These are phyloP conservation scores for Etheostoma cragini DNA, from an alignment of 2,113 vertebrate species.

Conservation along the genomic window DNA sequence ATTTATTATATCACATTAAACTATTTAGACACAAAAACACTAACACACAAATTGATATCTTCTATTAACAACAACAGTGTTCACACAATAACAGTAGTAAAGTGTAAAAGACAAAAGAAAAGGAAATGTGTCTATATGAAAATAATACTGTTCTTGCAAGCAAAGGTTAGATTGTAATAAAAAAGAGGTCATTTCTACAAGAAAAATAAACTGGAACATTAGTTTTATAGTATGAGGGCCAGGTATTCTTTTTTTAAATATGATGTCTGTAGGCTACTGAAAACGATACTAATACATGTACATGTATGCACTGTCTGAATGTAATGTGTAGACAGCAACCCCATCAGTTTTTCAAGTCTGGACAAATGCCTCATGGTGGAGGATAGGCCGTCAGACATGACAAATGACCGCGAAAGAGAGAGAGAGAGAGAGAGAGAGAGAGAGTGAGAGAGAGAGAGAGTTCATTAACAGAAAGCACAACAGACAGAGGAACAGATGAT, in stretches of 20 bases:
- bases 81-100: too few relatives aligned
- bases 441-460: slow-evolving; percentile 19
- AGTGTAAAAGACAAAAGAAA: too few relatives aligned
- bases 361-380: slow-evolving; percentile 71
- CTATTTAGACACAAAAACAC: not conserved
- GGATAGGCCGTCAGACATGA: slow-evolving; percentile 62
- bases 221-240: too few relatives aligned
- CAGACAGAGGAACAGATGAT: slow-evolving; percentile 68
- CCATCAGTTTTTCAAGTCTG: slow-evolving; percentile 52
- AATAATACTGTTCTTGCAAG: too few relatives aligned
- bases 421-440: not conserved
- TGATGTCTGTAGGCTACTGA: too few relatives aligned
- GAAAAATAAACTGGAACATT: too few relatives aligned
- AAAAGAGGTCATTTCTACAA: too few relatives aligned
- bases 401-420: slow-evolving; percentile 54
- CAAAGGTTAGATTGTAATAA: too few relatives aligned
- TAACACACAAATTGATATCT: not conserved
- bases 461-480: slow-evolving; percentile 69
- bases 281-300: not conserved
- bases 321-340: slow-evolving; percentile 38
- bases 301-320: slow-evolving; percentile 4
- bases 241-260: too few relatives aligned
- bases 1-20: slow-evolving; percentile 32
- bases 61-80: not conserved
- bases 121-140: too few relatives aligned